Evolutionary conservation across 37 sponge, comb jelly and placozoan genomes (phyloP), one percentile per base, ranked within the genome.

Genomic region (Cliona cf. orientalis): DNA sequence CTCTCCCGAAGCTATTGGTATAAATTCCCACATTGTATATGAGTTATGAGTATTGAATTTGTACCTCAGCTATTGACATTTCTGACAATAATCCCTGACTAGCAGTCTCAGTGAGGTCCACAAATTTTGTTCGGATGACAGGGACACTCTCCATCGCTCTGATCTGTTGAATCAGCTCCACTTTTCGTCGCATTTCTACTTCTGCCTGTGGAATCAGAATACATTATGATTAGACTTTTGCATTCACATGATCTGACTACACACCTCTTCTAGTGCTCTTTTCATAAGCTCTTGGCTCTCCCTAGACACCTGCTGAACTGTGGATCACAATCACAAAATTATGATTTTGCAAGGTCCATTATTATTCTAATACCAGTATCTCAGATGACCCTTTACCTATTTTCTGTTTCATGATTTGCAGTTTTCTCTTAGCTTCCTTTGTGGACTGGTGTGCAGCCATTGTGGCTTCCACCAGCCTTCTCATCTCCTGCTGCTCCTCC

Each of bases 1-100:
- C 98, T 44, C 68, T 98, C 98, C 25, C 80, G 69, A 23, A 95
- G 84, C 94, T 94, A 40, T n/a, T 25, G 4, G 26, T 0, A 75
- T 67, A 56, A 25, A 69, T n/a, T n/a, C n/a, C n/a, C n/a, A n/a
- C 55, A 49, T 49, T 49, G 11, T 17, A 49, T 49, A 49, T n/a
- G n/a, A n/a, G n/a, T n/a, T n/a, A n/a, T 7, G 64, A 23, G 6
- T 62, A 12, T 62, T 23, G 6, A 11, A 26, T 25, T 26, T 82
- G 40, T 44, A 97, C 90, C 87, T 98, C 99, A 66, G 92, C 95
- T 23, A 98, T 66, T 19, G 99, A 98, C 99, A 98, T 98, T 55
- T 98, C 99, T 44, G 87, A 56, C 43, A 98, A 78, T 36, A 98
- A 56, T 11, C 99, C 99, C 23, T 80, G 85, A 0, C 92, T 91